Base-by-base conservation (phyloP, 2,888 invertebrate species). In the Drosophila histrio region DNA sequence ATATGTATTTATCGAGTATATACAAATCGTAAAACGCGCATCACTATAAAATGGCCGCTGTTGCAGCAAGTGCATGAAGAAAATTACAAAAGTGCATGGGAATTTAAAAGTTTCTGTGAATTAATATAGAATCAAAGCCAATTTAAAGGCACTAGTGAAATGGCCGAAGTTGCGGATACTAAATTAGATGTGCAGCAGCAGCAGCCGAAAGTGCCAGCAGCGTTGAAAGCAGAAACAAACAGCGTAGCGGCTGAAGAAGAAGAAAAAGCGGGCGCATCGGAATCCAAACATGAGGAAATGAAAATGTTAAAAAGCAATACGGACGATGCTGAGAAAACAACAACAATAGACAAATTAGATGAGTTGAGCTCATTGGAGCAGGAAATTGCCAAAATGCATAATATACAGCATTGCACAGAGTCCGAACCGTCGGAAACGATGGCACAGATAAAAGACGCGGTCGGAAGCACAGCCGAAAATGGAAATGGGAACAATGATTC, bases 321-420 rank as follows among this genome's bases (percentile, higher is more conserved):
- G n/a, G 47, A 28, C 11, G 24, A 54, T 2, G 59, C 49, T 13
- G 39, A 52, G n/a, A n/a, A n/a, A n/a, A n/a, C 46, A 54, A 49
- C 26, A 15, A 69, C 44, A 52, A 11, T 19, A 1, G 83, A 82
- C 19, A 81, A 78, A 17, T 28, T 89, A 5, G 90, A 91, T 62
- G 91, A 91, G 60, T 57, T 91, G 34, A 88, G 79, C 24, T 89
- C 88, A 38, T 72, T 91, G 58, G 91, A 91, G 50, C 87, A 89
- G n/a, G 91, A 91, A 70, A 90, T 91, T 19, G 91, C 91, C 0
- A 89, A 90, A 77, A 85, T 91, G 83, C 91, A 91, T 66, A 83
- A 88, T 19, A 69, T 66, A 26, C 71, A 67, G 4, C 64, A 66
- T 8, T 39, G 49, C 11, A 39, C 58, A 4, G 80, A 77, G 3